Conservation (phyloP, 2,113 vertebrate genomes). For the Lophochroa leadbeateri region DNA sequence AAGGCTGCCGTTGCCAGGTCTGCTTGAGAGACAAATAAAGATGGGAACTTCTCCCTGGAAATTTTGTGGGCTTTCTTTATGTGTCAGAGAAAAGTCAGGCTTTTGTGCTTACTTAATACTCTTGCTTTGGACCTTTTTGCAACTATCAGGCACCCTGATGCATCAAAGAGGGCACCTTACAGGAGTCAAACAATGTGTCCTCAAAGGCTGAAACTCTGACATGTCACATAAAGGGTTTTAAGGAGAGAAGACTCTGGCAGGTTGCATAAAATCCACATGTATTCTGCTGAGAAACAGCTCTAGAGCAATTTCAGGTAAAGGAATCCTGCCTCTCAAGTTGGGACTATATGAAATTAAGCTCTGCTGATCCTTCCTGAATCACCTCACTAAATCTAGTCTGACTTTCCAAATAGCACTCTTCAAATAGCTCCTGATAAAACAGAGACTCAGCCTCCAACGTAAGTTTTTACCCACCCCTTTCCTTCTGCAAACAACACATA, state of each 20-base stretch:
- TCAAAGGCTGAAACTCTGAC: neutral
- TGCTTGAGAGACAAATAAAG: neutral
- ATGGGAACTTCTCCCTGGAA: neutral
- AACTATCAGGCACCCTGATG: neutral
- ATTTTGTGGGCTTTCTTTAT: neutral
- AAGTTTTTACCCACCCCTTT: conserved; percentile 2
- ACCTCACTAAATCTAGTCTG: conserved; percentile 6
- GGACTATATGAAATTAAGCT: conserved; percentile 34
- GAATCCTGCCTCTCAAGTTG: neutral
- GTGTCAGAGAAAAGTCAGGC: neutral
- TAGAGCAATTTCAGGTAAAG: neutral
- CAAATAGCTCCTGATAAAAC: conserved; percentile 28
- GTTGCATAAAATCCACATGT: neutral
- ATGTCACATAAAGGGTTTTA: neutral
- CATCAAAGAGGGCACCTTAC: neutral
- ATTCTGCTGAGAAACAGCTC: neutral
- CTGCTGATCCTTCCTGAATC: neutral
- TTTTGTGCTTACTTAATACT: neutral
- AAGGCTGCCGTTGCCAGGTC: neutral
- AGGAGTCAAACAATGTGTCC: neutral
- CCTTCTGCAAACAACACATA: conserved; percentile 9
- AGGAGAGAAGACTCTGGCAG: neutral
- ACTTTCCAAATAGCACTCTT: conserved; percentile 18
- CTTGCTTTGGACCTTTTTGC: neutral
- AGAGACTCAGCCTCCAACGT: neutral